Conservation (phyloP, 2,113 vertebrate genomes). For the Charina bottae region DNA sequence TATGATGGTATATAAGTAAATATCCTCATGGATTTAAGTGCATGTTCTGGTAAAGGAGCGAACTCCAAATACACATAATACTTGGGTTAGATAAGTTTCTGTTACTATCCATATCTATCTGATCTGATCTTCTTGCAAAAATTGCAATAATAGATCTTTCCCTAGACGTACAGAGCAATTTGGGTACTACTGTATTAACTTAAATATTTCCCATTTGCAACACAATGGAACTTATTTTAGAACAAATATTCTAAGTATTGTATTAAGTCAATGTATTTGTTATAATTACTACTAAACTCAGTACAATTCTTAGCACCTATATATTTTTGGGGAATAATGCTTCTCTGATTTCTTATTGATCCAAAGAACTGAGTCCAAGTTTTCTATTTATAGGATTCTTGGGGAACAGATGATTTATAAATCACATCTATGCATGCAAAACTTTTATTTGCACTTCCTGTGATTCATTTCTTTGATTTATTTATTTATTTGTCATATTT, state of each 20-base stretch:
- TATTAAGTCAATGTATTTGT: rapidly evolving
- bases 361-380: neutral
- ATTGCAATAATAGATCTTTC: neutral
- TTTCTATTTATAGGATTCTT: neutral
- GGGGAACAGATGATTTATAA: neutral
- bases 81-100: neutral
- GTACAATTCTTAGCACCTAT: neutral
- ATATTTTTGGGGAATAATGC: neutral
- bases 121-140: neutral
- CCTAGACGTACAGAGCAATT: neutral
- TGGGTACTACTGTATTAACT: neutral
- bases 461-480: neutral
- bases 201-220: neutral
- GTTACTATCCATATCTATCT: neutral
- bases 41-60: neutral
- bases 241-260: neutral
- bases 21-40: neutral
- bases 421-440: neutral
- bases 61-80: neutral
- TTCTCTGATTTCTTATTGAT: neutral
- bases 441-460: neutral
- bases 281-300: neutral
- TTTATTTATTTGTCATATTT: too few relatives aligned
- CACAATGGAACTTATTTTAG: neutral
- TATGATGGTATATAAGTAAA: neutral